Percentiles rank a stretch among this genome's conserved stretches.
These are phyloP conservation scores for Rynchops niger DNA, from an alignment of 2,113 vertebrate genomes.

Conservation along the genomic window DNA sequence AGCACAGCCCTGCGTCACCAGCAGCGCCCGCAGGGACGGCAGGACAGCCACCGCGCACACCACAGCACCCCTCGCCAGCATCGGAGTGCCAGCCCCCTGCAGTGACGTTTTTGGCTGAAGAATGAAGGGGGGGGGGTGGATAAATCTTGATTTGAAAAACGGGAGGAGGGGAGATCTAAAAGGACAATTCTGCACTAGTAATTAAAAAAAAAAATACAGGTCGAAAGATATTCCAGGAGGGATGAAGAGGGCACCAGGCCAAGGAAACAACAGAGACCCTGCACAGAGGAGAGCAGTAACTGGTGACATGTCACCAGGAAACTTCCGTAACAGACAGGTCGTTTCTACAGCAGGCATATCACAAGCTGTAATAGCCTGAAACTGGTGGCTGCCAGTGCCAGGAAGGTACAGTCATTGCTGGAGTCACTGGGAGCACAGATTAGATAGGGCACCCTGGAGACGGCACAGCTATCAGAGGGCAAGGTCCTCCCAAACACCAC, in stretches of 20 bases:
- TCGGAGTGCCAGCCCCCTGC: rapidly evolving
- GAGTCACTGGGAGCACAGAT: not conserved
- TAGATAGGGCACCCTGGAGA: not conserved
- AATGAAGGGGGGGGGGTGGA: not conserved
- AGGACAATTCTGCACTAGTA: not conserved
- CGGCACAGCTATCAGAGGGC: rapidly evolving
- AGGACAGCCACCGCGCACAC: rapidly evolving
- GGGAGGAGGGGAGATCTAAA: not conserved
- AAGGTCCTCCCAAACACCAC: not conserved
- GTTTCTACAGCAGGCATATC: not conserved
- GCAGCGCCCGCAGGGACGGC: not conserved
- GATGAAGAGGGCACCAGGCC: not conserved
- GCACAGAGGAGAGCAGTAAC: not conserved
- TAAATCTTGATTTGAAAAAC: not conserved
- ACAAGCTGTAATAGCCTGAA: not conserved
- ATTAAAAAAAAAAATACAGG: not conserved
- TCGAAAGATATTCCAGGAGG: not conserved
- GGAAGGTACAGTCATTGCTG: not conserved
- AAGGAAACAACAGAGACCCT: not conserved
- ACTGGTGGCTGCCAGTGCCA: not conserved
- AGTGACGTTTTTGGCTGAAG: rapidly evolving
- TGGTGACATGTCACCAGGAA: not conserved
- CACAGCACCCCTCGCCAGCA: not conserved
- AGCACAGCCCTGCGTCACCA: not conserved
- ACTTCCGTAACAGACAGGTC: not conserved